These are phyloP conservation scores for Artibeus jamaicensis DNA, from an alignment of 2,797 vertebrate species.

Conservation along the genomic window DNA sequence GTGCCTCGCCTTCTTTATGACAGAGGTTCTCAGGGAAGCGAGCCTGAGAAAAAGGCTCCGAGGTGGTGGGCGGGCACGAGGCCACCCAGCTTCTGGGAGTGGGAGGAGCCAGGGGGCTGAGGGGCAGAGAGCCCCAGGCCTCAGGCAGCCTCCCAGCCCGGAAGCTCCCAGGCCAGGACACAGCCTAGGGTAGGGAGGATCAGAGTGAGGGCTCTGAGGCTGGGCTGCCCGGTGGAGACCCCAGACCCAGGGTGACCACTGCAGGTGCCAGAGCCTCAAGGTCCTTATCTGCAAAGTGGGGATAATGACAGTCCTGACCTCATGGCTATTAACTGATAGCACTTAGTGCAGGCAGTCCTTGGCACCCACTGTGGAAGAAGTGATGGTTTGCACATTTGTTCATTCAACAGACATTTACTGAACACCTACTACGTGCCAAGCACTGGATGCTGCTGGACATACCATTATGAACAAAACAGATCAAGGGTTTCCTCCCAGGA, in stretches of 20 bases:
- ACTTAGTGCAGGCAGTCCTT: not conserved
- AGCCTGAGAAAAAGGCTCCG: slow-evolving; percentile 57
- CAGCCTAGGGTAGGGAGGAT: not conserved
- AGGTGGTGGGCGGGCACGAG: not conserved
- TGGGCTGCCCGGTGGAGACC: not conserved
- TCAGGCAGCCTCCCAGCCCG: not conserved
- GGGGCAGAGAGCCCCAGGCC: not conserved
- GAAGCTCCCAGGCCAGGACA: not conserved
- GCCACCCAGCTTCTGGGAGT: not conserved
- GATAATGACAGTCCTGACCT: not conserved
- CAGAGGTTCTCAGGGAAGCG: slow-evolving; percentile 71
- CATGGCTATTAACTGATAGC: not conserved
- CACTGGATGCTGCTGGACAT: not conserved
- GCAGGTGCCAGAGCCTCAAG: not conserved
- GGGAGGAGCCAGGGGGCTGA: not conserved
- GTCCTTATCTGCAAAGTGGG: not conserved
- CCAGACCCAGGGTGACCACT: not conserved
- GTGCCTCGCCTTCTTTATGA: slow-evolving; percentile 70
- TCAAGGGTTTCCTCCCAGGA: not conserved
- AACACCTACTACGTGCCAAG: not conserved
- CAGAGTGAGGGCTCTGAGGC: not conserved
- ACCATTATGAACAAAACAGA: not conserved
- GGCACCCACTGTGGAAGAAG: not conserved
- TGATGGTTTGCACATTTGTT: not conserved
- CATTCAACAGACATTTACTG: not conserved